Evolutionary conservation across 2,113 vertebrate species (phyloP), one percentile per base, ranked within the genome.

Genomic region (Osmerus mordax): DNA sequence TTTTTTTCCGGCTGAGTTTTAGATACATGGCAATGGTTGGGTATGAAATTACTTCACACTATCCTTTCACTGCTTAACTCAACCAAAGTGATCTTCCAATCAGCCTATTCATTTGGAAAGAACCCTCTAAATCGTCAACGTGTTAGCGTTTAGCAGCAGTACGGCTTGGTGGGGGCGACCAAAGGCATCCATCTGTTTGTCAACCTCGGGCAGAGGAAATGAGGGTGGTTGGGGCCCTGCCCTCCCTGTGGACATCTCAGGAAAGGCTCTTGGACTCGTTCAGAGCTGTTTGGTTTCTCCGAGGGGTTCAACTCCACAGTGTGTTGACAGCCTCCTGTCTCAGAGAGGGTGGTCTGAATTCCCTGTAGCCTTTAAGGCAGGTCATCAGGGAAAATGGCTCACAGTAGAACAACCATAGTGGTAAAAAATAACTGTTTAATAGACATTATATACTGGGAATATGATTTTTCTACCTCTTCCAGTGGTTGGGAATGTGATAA

Each of bases 161-260:
- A 72, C 2, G 5, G 65, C 69, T 59, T 73, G 67, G 82, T 75
- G 67, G 69, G 81, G 58, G 25, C 72, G 53, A 69, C 47, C 67
- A 70, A 71, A 71, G 72, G 59, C 36, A 75, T 77, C 77, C 85
- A 74, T 86, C 69, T 84, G 83, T 87, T 85, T 80, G 81, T 86
- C 84, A 86, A 75, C 72, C 75, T 69, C 61, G 55, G 28, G 60
- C 74, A 77, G 67, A 71, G 83, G 79, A 85, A 87, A 80, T 74
- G 77, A 84, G 65, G 66, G 73, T 53, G 76, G 77, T 28, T 72
- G 64, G 71, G 75, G 73, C 73, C 71, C 79, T 79, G 72, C 73
- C 72, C 65, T 55, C 70, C 62, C 70, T 19, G 12, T 23, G 51
- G 82, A 74, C 41, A 0, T 68, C 68, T 74, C 72, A 73, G 71